Base-by-base conservation (phyloP, 2,113 vertebrate species). In the Cisticola juncidis region DNA sequence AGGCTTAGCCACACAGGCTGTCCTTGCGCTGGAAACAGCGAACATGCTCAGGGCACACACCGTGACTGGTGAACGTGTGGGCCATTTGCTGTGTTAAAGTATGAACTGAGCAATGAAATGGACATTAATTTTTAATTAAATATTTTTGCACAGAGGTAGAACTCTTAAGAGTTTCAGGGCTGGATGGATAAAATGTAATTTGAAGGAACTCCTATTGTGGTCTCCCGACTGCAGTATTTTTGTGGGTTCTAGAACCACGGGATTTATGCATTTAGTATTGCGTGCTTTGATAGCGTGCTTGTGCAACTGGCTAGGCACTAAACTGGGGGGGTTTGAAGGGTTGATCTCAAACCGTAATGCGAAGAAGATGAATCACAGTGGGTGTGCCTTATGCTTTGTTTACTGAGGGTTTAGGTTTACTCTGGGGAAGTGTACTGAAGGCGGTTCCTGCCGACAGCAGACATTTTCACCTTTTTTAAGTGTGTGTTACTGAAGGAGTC, bases 61-160 rank as follows among this genome's bases (percentile, higher is more conserved):
- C 3, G 0, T 48, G 12, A 66, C 20, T 73, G 33, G 38, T 0
- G 1, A 61, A 28, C 0, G 0, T 45, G 5, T 15, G 31, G 36
- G 58, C 45, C 17, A 14, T 82, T 85, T 6, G 3, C 40, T 42
- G 18, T 51, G 33, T 61, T 64, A 50, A 81, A 44, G 31, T 8
- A 33, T 29, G n/a, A 26, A 58, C 1, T 60, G 40, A 60, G 51
- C 1, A 0, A 28, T 40, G 9, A 69, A 50, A 40, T 65, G 45
- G 29, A 14, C 48, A 44, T 54, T 54, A 0, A 36, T 71, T 91
- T 78, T 82, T 51, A 40, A 44, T 81, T 62, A 58, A 14, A 2
- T 50, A 11, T 28, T 76, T 94, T 74, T 90, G 23, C 17, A 7
- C 36, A 6, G 40, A 60, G 22, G 24, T 26, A 83, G 54, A 89